Evolutionary conservation across 2,113 vertebrate species (phyloP).

Genomic region (Datnioides undecimradiatus): DNA sequence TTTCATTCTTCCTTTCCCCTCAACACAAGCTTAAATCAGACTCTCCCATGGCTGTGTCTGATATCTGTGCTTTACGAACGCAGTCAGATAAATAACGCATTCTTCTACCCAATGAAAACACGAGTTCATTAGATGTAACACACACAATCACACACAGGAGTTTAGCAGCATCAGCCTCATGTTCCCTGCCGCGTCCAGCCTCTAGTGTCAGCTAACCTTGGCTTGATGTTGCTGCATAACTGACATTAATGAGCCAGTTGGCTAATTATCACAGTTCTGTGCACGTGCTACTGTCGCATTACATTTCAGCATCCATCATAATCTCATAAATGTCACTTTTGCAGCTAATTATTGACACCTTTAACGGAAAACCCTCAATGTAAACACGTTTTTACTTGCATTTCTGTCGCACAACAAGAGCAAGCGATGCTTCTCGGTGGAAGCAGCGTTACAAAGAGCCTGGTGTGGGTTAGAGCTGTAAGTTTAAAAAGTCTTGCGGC

Average conservation of each 20-base stretch:
- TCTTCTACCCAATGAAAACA: slow-evolving; percentile 1
- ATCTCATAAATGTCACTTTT: background rate
- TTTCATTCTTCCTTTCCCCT: background rate
- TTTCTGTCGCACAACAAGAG: background rate
- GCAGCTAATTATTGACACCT: background rate
- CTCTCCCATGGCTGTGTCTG: background rate
- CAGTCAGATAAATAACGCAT: no score
- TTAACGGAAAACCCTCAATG: no score
- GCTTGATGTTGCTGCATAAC: background rate
- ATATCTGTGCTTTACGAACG: background rate
- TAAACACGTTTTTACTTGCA: background rate
- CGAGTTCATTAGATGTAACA: background rate
- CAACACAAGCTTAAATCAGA: slow-evolving; percentile 3
- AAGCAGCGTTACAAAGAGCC: slow-evolving; percentile 14
- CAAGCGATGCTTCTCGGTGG: background rate
- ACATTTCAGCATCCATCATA: background rate
- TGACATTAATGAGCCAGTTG: background rate
- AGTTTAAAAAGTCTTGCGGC: slow-evolving; percentile 10
- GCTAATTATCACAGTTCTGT: background rate
- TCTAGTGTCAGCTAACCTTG: background rate
- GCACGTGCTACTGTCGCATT: background rate
- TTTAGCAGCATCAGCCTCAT: background rate
- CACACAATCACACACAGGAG: background rate
- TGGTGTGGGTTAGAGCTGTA: background rate
- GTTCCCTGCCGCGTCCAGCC: no score